Evolutionary conservation across 2,113 vertebrate genomes (phyloP).

Genomic region (Ammodytes marinus): DNA sequence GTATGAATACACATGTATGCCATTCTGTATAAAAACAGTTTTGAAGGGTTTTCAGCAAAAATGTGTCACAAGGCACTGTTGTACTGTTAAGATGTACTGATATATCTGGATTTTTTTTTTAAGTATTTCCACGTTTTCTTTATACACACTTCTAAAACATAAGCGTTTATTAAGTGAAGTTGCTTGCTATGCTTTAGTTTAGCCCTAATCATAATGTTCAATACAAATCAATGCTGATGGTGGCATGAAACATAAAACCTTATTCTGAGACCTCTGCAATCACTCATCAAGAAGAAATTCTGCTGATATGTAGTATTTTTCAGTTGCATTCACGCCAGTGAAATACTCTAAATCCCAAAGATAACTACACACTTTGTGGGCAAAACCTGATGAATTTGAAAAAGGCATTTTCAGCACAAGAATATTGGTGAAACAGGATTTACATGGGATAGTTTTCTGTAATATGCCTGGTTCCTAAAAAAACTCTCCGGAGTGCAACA

Average conservation of each 20-base stretch:
- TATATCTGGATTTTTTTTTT: neutral
- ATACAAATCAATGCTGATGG: neutral
- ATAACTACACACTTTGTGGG: constrained; percentile 14
- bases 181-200: neutral
- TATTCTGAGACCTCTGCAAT: neutral
- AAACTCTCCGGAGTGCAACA: constrained; percentile 72
- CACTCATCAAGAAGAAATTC: constrained; percentile 14
- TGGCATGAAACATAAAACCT: neutral
- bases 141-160: neutral
- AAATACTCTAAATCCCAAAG: constrained; percentile 1
- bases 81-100: neutral
- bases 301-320: constrained; percentile 11
- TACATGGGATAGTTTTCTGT: constrained; percentile 34
- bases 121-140: neutral
- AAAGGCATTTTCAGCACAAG: neutral
- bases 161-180: neutral
- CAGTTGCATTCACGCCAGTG: neutral
- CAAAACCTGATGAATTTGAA: constrained; percentile 13
- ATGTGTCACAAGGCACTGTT: neutral
- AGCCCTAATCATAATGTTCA: neutral
- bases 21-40: neutral
- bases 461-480: constrained; percentile 31
- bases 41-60: neutral
- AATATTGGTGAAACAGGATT: constrained; percentile 40
- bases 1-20: neutral